Conservation (phyloP, 2,797 vertebrate species). For the Coendou prehensilis region DNA sequence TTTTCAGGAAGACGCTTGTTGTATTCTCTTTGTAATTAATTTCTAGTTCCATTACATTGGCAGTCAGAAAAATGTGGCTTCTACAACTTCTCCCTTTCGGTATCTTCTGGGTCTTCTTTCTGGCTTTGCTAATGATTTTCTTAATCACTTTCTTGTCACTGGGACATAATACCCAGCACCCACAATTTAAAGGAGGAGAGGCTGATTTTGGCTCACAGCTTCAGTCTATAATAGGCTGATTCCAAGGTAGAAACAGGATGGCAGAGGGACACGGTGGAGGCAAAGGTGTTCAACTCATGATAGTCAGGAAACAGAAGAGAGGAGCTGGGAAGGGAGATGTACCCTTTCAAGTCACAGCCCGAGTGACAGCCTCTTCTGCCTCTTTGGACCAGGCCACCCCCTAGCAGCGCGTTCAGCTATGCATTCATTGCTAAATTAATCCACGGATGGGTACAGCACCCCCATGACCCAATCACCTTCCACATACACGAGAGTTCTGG, state of each 20-base stretch:
- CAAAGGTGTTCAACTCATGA: background rate
- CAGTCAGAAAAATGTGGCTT: background rate
- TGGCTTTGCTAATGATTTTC: background rate
- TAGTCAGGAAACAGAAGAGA: background rate
- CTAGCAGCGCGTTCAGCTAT: background rate
- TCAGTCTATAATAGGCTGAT: too few species aligned
- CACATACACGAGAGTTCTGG: background rate
- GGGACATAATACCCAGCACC: background rate
- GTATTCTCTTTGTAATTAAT: slow-evolving; percentile 21
- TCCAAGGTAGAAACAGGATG: background rate
- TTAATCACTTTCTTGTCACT: background rate
- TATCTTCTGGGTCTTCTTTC: background rate
- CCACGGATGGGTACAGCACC: too few species aligned
- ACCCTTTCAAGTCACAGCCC: background rate
- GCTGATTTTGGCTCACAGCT: background rate
- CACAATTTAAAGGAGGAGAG: background rate
- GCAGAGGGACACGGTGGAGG: background rate
- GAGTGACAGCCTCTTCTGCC: background rate
- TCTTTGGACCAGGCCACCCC: background rate
- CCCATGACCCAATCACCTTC: background rate
- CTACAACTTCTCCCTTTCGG: background rate
- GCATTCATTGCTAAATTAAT: background rate
- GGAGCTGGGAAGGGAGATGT: background rate
- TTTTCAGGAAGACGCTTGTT: slow-evolving; percentile 5
- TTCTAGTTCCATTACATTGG: background rate